These are phyloP conservation scores for Caenorhabditis brenneri DNA, from an alignment of 1,140 invertebrate species.

Conservation along the genomic window DNA sequence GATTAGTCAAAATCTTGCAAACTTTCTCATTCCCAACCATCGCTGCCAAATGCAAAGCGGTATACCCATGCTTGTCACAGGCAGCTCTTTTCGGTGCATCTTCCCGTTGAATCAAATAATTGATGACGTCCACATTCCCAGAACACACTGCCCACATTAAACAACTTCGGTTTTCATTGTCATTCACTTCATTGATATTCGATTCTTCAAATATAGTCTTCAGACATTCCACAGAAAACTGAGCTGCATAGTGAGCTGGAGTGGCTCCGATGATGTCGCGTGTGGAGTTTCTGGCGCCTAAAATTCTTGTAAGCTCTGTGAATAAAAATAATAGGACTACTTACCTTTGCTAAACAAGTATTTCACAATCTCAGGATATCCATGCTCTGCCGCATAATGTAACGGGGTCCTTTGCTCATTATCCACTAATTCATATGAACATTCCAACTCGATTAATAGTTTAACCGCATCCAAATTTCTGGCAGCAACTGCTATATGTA, in stretches of 20 bases:
- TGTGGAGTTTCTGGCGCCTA: constrained; percentile 5
- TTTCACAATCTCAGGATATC: constrained; percentile 45
- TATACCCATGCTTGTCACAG: constrained; percentile 45
- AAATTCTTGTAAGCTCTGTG: not conserved
- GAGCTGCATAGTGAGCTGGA: constrained; percentile 53
- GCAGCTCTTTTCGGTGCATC: not conserved
- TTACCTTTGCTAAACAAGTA: constrained; percentile 16
- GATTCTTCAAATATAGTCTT: constrained; percentile 29
- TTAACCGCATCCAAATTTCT: constrained; percentile 12
- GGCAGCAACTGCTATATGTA: constrained; percentile 52
- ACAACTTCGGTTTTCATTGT: constrained; percentile 47
- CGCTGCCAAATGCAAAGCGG: constrained; percentile 51
- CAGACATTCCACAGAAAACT: constrained; percentile 33
- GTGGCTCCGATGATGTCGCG: constrained; percentile 33
- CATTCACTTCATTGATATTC: constrained; percentile 40
- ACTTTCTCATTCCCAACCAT: constrained; percentile 42
- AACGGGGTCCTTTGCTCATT: constrained; percentile 45
- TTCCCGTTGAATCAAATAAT: constrained; percentile 46
- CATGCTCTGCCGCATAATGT: constrained; percentile 51
- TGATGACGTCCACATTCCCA: constrained; percentile 47
- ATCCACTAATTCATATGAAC: not conserved
- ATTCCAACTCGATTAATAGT: not conserved
- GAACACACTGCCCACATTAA: constrained; percentile 55
- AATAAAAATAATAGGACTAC: not conserved
- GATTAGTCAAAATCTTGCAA: constrained; percentile 43